Evolutionary conservation across 1,140 invertebrate species (phyloP).

Genomic region (Archivesica marissinica): DNA sequence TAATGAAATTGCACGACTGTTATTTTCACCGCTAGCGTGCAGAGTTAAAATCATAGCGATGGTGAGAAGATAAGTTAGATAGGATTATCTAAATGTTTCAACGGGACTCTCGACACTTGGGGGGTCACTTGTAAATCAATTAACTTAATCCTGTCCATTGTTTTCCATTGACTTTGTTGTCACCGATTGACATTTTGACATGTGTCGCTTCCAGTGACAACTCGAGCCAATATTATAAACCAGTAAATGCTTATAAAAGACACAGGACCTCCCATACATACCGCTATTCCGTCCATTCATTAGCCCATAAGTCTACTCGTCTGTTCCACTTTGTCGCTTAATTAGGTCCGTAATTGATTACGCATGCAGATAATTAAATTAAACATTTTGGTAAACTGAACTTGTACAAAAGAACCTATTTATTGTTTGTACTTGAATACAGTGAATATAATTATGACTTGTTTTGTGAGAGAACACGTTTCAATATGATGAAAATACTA

Average conservation of each 20-base stretch:
- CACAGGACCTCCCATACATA: constrained; percentile 30
- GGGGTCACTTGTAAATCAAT: background rate
- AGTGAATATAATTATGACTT: background rate
- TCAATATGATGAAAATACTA: background rate
- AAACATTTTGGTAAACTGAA: constrained; percentile 17
- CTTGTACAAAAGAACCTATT: background rate
- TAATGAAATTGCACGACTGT: too few species aligned
- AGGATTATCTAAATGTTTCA: too few species aligned
- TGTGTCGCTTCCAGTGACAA: background rate
- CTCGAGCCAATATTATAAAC: background rate
- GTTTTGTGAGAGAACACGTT: too few species aligned
- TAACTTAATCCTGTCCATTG: background rate
- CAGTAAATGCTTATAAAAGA: background rate
- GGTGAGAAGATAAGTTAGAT: too few species aligned
- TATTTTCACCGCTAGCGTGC: too few species aligned
- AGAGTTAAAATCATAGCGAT: too few species aligned
- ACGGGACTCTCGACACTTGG: too few species aligned
- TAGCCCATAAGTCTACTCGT: constrained; percentile 1
- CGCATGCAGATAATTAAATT: constrained; percentile 33
- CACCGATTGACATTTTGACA: constrained; percentile 9
- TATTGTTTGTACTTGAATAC: background rate
- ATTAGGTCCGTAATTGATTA: constrained; percentile 34
- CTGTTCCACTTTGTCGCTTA: background rate
- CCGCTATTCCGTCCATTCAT: background rate
- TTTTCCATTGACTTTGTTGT: background rate